Conservation (phyloP, 1,140 invertebrate genomes). For the Brachionus paranguensis region DNA sequence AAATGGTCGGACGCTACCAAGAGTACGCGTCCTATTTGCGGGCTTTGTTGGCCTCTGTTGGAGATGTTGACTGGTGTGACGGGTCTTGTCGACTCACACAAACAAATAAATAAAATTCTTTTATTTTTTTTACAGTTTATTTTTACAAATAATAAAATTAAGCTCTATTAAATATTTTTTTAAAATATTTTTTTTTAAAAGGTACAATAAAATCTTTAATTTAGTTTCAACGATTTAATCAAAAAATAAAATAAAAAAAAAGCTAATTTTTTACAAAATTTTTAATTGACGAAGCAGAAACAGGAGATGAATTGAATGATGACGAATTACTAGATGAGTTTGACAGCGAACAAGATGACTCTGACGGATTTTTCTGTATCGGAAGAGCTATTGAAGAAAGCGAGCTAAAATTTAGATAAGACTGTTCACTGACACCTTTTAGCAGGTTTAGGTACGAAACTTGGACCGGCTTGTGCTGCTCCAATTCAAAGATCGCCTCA, state of each 20-base stretch:
- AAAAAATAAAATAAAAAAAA: background rate
- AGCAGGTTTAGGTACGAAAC: conserved; percentile 13
- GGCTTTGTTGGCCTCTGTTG: conserved; percentile 19
- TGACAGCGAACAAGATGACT: background rate
- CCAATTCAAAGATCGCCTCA: background rate
- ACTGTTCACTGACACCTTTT: background rate
- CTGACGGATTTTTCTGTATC: background rate
- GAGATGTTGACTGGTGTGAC: conserved; percentile 17
- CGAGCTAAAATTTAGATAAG: background rate
- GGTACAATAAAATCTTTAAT: no score
- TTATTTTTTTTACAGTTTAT: background rate
- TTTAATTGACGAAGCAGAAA: background rate
- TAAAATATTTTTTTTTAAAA: background rate
- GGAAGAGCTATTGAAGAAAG: background rate
- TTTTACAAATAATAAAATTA: conserved; percentile 10
- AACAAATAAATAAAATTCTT: background rate
- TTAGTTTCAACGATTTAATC: background rate
- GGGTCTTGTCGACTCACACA: conserved; percentile 6
- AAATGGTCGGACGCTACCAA: background rate
- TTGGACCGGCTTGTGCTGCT: conserved; percentile 21
- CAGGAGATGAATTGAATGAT: conserved; percentile 19
- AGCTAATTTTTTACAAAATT: conserved; percentile 17
- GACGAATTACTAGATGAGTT: conserved; percentile 23
- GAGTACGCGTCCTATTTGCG: conserved; percentile 1
- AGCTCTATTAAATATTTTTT: background rate